Evolutionary conservation across 2,113 vertebrate species (phyloP).

Genomic region (Anarrhichthys ocellatus): DNA sequence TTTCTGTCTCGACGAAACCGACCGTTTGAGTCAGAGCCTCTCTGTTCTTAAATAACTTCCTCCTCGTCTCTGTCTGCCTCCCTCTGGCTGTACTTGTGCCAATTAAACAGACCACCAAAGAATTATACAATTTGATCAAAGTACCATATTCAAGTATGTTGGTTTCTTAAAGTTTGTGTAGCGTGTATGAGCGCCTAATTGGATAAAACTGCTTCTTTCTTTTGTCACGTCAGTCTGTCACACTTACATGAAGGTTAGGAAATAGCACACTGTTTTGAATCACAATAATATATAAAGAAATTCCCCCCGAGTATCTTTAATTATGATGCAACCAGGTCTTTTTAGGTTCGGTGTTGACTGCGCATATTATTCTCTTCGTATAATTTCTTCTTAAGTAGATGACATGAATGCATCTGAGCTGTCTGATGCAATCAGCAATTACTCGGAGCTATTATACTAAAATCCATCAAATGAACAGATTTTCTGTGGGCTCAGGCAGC

Average conservation of each 20-base stretch:
- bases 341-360: background rate
- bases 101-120: constrained; percentile 45
- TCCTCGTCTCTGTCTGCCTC: constrained; percentile 49
- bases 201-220: constrained; percentile 52
- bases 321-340: constrained; percentile 9
- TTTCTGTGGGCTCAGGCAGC: constrained; percentile 46
- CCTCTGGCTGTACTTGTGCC: constrained; percentile 22
- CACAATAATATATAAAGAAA: constrained; percentile 7
- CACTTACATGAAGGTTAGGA: constrained; percentile 23
- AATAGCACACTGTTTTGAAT: background rate
- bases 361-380: background rate
- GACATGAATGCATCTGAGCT: constrained; percentile 34
- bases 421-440: constrained; percentile 40
- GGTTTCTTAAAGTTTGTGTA: constrained; percentile 18
- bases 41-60: constrained; percentile 61
- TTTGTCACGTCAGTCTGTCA: constrained; percentile 26
- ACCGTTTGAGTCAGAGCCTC: constrained; percentile 51
- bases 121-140: constrained; percentile 39
- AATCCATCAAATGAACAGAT: constrained; percentile 51
- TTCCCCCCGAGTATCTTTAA: background rate
- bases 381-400: background rate
- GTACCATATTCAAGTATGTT: constrained; percentile 35
- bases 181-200: constrained; percentile 42
- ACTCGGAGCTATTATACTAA: constrained; percentile 29
- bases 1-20: constrained; percentile 43